Evolutionary conservation across 2,888 invertebrate genomes (phyloP), one percentile per base, ranked within the genome.

Genomic region (Drosophila anomalata): DNA sequence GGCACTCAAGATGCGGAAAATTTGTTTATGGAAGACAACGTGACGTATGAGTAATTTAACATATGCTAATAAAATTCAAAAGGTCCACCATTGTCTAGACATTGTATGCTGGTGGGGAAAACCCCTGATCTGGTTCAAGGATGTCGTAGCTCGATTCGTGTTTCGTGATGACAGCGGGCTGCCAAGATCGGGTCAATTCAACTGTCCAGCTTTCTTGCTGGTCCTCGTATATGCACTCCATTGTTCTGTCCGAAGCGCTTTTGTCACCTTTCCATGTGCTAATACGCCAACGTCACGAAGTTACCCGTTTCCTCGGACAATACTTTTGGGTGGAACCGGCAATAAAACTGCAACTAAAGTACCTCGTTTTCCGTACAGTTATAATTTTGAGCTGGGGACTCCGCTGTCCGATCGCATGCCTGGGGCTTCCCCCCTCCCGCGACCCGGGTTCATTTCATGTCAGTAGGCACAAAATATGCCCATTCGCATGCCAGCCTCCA

Each of bases 311-410:
- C 29, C 50, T 47, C 52, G 39, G 33, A 65, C 63, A 63, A 52
- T 52, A 36, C 14, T 44, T 8, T 6, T 36, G 20, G 62, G 54
- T 46, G 24, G 48, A 54, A 8, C 20, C 29, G 24, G 26, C 2
- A 29, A 17, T 39, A 54, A 55, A 58, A 56, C 53, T 46, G 36
- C 47, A 12, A 9, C 33, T 46, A 48, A 71, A 56, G 55, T 69
- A 47, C 36, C 53, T 60, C 24, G 29, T 44, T 60, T 61, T 51
- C 36, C 47, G 42, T 72, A 73, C 80, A 65, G 78, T 75, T 79
- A 47, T 66, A 60, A 74, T 58, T 51, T 55, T 9, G 36, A 33
- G 51, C 44, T 53, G 31, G 55, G 67, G 50, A 56, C 68, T 63
- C 44, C 44, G 63, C 51, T 36, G 36, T 36, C 41, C 62, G 62